phyloP scores from a whole-genome alignment of 2,888 invertebrate genomes.

The Acheta domesticus region DNA sequence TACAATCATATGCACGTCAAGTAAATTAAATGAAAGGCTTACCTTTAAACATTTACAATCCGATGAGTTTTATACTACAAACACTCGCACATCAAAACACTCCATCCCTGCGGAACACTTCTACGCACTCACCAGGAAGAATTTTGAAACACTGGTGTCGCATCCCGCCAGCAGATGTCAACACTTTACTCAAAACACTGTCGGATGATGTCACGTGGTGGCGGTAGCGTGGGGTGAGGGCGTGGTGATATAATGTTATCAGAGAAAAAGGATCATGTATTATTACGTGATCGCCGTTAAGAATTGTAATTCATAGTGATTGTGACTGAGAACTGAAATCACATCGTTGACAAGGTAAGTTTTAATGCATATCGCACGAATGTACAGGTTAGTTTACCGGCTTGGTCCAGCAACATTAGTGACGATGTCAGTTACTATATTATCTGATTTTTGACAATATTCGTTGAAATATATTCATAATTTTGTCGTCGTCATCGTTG shows the following conservation, averaged over 20 bases:
- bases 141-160: conserved; percentile 27
- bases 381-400: too few relatives aligned
- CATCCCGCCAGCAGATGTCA: conserved; percentile 23
- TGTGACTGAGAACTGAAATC: too few relatives aligned
- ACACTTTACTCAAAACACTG: not conserved
- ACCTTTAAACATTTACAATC: conserved; percentile 35
- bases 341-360: too few relatives aligned
- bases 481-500: too few relatives aligned
- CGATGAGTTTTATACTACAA: conserved; percentile 30
- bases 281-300: too few relatives aligned
- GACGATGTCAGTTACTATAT: too few relatives aligned
- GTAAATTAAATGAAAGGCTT: conserved; percentile 24
- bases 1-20: not conserved
- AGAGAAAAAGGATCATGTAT: not conserved
- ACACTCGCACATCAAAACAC: conserved; percentile 33
- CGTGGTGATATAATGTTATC: not conserved
- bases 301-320: too few relatives aligned
- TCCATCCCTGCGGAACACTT: conserved; percentile 26
- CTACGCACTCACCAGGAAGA: conserved; percentile 29
- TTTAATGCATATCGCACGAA: too few relatives aligned
- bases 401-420: too few relatives aligned
- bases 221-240: not conserved
- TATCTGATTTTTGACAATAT: too few relatives aligned
- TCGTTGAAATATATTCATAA: too few relatives aligned
- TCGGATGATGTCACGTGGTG: not conserved